phyloP scores from a whole-genome alignment of 2,888 invertebrate genomes.

The Fabriciana adippe region DNA sequence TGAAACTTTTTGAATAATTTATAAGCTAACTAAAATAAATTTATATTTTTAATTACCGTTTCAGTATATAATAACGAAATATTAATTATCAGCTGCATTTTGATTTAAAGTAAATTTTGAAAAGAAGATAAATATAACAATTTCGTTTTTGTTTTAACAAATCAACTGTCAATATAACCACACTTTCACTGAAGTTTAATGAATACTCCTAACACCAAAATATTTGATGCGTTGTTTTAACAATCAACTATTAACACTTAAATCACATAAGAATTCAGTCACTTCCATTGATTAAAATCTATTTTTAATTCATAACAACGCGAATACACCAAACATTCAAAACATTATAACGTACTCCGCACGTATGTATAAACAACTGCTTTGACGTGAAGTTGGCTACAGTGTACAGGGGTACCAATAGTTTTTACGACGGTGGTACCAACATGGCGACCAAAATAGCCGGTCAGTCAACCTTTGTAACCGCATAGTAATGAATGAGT shows the following conservation, averaged over 20 bases:
- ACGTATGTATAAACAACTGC: slow-evolving; percentile 55
- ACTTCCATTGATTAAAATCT: slow-evolving; percentile 59
- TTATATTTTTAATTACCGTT: slow-evolving; percentile 7
- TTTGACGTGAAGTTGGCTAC: slow-evolving; percentile 62
- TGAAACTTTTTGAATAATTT: neutral
- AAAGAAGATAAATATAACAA: slow-evolving; percentile 28
- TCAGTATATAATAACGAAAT: neutral
- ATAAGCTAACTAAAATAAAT: neutral
- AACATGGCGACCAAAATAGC: slow-evolving; percentile 49
- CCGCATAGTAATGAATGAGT: slow-evolving; percentile 60
- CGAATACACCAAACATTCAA: slow-evolving; percentile 61
- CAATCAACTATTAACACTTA: slow-evolving; percentile 35
- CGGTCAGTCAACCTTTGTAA: slow-evolving; percentile 59
- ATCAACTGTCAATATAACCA: slow-evolving; percentile 69
- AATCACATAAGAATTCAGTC: slow-evolving; percentile 39
- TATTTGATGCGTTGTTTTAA: slow-evolving; percentile 41
- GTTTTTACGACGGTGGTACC: slow-evolving; percentile 46
- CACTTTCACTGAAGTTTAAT: slow-evolving; percentile 57
- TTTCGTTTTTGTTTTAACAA: slow-evolving; percentile 34
- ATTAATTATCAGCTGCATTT: neutral
- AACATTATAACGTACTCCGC: slow-evolving; percentile 63
- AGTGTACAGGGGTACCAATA: slow-evolving; percentile 44
- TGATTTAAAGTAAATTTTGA: neutral
- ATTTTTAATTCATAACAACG: slow-evolving; percentile 44
- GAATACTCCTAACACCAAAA: slow-evolving; percentile 32